phyloP scores from a whole-genome alignment of 2,888 invertebrate species.

The Acrobeloides nanus region DNA sequence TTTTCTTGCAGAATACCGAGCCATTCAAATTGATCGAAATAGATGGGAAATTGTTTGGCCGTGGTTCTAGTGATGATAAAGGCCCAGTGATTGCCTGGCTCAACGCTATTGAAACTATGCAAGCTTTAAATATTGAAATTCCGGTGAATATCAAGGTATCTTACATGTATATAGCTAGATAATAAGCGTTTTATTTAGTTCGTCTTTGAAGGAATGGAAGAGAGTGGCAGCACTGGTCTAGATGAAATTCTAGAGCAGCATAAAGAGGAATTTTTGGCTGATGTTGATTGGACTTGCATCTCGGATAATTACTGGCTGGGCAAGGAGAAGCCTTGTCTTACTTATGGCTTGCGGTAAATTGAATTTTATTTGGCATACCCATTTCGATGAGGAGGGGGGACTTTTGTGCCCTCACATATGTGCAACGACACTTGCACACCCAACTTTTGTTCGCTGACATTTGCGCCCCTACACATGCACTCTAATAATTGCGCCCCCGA shows the following conservation, averaged over 20 bases:
- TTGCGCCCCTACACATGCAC: too few species aligned
- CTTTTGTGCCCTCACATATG: too few species aligned
- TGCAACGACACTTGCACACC: too few species aligned
- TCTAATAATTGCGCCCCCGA: too few species aligned
- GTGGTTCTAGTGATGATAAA: constrained; percentile 88
- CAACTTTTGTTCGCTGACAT: too few species aligned
- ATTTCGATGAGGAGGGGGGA: too few species aligned
- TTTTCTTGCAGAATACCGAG: constrained; percentile 64
- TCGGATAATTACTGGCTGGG: constrained; percentile 99
- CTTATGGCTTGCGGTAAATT: constrained; percentile 71
- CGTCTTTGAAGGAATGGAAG: constrained; percentile 96
- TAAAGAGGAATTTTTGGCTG: constrained; percentile 51
- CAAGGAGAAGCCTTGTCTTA: constrained; percentile 88
- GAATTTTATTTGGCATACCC: too few species aligned
- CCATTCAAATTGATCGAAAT: constrained; percentile 82
- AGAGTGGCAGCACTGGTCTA: constrained; percentile 89
- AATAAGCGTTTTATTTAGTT: constrained; percentile 67
- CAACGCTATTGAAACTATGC: constrained; percentile 80
- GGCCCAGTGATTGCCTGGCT: constrained; percentile 87
- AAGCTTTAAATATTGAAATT: constrained; percentile 65
- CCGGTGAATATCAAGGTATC: constrained; percentile 64
- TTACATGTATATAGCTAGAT: background rate
- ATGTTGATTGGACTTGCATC: constrained; percentile 88
- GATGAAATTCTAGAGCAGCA: constrained; percentile 70
- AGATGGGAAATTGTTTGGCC: constrained; percentile 79